A percentile compares a stretch with the other conserved stretches of the same genome.
Conservation (phyloP, 2,797 vertebrate genomes). For the Gymnoscopelus microlampas region DNA sequence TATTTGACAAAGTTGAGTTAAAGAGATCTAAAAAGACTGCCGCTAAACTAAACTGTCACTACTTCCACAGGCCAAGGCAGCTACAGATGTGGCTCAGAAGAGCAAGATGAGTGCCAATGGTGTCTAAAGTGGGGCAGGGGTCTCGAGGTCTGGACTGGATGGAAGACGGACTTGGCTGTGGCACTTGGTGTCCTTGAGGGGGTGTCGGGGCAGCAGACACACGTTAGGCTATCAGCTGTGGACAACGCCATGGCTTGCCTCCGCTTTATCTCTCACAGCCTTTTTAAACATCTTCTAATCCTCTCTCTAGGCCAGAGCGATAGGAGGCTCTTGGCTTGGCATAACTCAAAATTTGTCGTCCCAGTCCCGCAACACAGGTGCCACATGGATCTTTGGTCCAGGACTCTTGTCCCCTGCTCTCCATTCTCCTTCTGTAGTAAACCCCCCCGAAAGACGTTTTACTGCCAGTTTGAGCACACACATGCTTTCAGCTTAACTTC, state of each 20-base stretch:
- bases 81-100: constrained; percentile 79
- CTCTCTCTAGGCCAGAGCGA: constrained; percentile 6
- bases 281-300: not conserved
- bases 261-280: not conserved
- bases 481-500: not conserved
- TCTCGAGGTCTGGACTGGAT: constrained; percentile 22
- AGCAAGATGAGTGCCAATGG: constrained; percentile 85
- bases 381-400: not conserved
- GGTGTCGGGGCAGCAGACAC: not conserved
- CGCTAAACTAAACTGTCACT: constrained; percentile 2
- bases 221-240: not conserved
- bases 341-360: not conserved
- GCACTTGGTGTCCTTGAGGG: not conserved
- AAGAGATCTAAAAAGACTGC: too few relatives aligned
- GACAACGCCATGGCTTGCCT: constrained; percentile 13
- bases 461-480: not conserved
- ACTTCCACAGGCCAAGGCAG: constrained; percentile 78
- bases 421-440: not conserved
- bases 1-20: not conserved
- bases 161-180: not conserved
- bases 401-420: not conserved
- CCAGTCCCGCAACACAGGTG: not conserved
- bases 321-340: not conserved
- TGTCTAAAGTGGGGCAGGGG: constrained; percentile 59
- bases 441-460: constrained; percentile 10